Percentiles rank a stretch among this genome's conserved stretches.
Evolutionary conservation across 2,888 invertebrate species (phyloP).

Genomic region (Hirudinaria manillensis): DNA sequence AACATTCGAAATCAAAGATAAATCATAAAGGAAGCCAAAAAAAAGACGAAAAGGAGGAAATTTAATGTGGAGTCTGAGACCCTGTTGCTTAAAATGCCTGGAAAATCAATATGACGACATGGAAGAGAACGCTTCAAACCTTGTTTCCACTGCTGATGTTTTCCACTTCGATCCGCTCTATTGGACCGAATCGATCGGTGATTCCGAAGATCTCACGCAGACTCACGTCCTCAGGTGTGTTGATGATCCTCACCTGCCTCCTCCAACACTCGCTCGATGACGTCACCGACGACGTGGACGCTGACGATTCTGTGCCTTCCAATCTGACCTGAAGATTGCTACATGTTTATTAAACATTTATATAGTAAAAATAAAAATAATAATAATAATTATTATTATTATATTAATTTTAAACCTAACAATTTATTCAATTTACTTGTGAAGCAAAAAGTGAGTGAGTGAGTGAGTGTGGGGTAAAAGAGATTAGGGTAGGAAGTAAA

Average conservation of each 20-base stretch:
- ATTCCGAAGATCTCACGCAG: slow-evolving; percentile 14
- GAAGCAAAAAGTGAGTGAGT: not conserved
- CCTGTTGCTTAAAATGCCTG: too few species aligned
- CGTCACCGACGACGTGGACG: slow-evolving; percentile 8
- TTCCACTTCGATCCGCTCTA: slow-evolving; percentile 11
- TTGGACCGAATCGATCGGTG: slow-evolving; percentile 3
- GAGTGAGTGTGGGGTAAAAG: not conserved
- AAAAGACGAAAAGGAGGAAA: too few species aligned
- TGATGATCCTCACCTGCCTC: slow-evolving; percentile 16
- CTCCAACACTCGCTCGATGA: not conserved
- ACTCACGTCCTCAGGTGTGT: slow-evolving; percentile 18
- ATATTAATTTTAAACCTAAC: too few species aligned
- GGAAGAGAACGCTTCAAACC: not conserved
- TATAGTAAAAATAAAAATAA: too few species aligned
- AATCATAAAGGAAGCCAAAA: too few species aligned
- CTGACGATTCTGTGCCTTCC: not conserved
- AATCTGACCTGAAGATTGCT: not conserved
- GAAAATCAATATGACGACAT: not conserved
- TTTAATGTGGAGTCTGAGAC: too few species aligned
- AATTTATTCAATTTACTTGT: too few species aligned
- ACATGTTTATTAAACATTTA: too few species aligned
- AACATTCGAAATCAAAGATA: too few species aligned
- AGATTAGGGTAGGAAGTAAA: not conserved
- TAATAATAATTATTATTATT: too few species aligned
- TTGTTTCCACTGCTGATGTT: not conserved